Conservation (phyloP, 2,797 vertebrate genomes). For the Tangara arthus region DNA sequence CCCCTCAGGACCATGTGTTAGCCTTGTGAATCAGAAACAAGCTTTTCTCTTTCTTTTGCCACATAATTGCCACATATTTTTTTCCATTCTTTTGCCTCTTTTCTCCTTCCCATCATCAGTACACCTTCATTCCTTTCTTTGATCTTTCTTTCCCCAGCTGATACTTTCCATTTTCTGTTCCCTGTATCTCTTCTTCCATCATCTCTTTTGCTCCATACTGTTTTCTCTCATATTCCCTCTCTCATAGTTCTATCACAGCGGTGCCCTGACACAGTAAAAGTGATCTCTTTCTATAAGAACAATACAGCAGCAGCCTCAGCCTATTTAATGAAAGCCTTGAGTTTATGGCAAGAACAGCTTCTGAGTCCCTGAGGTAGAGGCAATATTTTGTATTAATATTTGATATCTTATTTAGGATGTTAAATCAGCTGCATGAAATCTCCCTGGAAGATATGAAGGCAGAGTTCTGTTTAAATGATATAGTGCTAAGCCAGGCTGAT, state of each 20-base stretch:
- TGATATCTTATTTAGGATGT: slow-evolving; percentile 65
- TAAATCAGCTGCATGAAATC: slow-evolving; percentile 59
- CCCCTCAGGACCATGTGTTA: not conserved
- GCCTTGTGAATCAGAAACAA: slow-evolving; percentile 7
- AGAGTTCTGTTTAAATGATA: slow-evolving; percentile 47
- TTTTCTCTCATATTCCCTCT: not conserved
- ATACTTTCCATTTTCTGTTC: not conserved
- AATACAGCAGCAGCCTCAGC: slow-evolving; percentile 27
- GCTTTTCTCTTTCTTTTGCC: not conserved
- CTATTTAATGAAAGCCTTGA: slow-evolving; percentile 59
- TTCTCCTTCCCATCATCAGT: not conserved
- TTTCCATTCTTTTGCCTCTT: not conserved
- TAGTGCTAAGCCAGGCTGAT: not conserved
- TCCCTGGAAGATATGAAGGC: not conserved
- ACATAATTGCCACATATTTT: not conserved
- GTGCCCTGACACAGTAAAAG: slow-evolving; percentile 35
- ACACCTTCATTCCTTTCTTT: not conserved
- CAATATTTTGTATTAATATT: slow-evolving; percentile 69
- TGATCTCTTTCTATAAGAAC: slow-evolving; percentile 17
- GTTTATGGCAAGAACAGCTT: slow-evolving; percentile 23
- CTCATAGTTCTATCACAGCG: not conserved
- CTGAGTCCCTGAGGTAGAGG: slow-evolving; percentile 48
- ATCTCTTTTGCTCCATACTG: not conserved
- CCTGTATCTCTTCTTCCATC: not conserved
- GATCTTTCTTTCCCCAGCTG: not conserved